Evolutionary conservation across 2,797 vertebrate genomes (phyloP).

Genomic region (Sciurus carolinensis): DNA sequence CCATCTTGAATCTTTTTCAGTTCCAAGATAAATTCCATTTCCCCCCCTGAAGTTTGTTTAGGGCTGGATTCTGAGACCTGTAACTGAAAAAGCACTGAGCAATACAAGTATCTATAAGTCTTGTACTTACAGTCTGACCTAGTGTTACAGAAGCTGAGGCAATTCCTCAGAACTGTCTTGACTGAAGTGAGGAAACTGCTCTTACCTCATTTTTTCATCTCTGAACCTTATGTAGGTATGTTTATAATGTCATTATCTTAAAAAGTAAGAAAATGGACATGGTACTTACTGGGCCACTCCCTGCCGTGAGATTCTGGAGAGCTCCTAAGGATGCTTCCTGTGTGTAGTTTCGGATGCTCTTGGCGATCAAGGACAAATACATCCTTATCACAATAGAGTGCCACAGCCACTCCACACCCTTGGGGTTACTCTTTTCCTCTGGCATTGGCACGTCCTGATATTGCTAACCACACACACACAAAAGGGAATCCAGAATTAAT

Average conservation of each 20-base stretch:
- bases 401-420: conserved; percentile 95
- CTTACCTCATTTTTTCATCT: background rate
- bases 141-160: background rate
- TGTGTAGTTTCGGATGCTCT: conserved; percentile 92
- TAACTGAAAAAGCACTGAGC: background rate
- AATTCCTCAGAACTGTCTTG: background rate
- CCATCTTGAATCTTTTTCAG: background rate
- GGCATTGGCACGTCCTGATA: conserved; percentile 89
- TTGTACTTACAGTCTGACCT: background rate
- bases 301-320: conserved; percentile 97
- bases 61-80: background rate
- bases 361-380: conserved; percentile 96
- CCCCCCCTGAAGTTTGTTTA: background rate
- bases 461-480: conserved; percentile 82
- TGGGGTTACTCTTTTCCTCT: conserved; percentile 94
- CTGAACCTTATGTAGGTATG: background rate
- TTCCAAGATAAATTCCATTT: background rate
- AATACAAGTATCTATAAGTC: background rate
- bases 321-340: conserved; percentile 95
- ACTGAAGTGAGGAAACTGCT: background rate
- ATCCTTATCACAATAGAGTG: conserved; percentile 94
- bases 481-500: conserved; percentile 73
- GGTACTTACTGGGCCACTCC: conserved; percentile 91
- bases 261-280: background rate
- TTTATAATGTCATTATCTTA: background rate